Evolutionary conservation across 2,113 vertebrate species (phyloP), one percentile per base, ranked within the genome.

Genomic region (Petaurus breviceps): DNA sequence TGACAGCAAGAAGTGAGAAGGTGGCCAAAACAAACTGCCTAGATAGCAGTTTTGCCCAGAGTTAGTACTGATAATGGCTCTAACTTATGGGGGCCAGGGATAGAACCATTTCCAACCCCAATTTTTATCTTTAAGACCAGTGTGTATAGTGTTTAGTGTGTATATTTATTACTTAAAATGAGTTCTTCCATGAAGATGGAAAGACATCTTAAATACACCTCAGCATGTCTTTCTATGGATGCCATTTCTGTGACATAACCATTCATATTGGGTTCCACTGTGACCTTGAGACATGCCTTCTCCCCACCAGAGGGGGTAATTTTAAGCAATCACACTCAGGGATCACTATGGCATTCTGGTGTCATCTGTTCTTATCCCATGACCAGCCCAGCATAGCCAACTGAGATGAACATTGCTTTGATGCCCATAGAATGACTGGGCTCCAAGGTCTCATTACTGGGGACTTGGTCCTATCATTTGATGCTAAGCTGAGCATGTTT

Each of bases 401-500:
- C 68, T 43, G 68, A 84, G n/a, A 84, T 43, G 68, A 84, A 84
- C 68, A 84, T 84, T 84, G 68, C 68, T 84, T 43, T 84, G 68
- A 84, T 84, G n/a, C n/a, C 68, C n/a, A 84, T 43, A 37, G 68
- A 84, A 84, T 84, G n/a, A 84, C 68, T 84, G 68, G 57, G 46
- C 93, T 91, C 53, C 51, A 24, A 47, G 57, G 43, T 50, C 92
- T 92, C 25, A 43, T 8, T 31, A 25, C 49, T 23, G 47, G 50
- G 92, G 92, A 84, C 22, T 9, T 22, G 49, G 55, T 89, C 51
- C 37, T 50, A 24, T 43, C 77, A 93, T 92, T 93, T 43, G 90
- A 91, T 95, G 92, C 52, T 77, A 90, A 94, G 91, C 49, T 94
- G 16, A 51, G 1, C 46, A 51, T 84, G 61, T 95, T 90, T 90